Conservation (phyloP, 2,888 invertebrate genomes). For the Saturnia japonica region DNA sequence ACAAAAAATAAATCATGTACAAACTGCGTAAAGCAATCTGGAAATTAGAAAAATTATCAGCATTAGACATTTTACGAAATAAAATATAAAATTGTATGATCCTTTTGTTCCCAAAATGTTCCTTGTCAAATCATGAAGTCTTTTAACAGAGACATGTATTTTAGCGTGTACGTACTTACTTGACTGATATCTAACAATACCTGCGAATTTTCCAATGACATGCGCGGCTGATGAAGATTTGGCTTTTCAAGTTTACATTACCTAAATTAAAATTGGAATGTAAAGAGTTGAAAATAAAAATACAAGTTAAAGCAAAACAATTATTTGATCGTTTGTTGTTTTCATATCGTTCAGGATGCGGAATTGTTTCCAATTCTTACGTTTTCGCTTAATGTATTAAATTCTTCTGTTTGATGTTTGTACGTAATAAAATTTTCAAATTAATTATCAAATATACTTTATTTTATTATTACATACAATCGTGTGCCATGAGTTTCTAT, state of each 20-base stretch:
- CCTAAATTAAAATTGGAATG: not conserved
- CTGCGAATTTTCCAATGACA: too few relatives aligned
- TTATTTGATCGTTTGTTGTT: not conserved
- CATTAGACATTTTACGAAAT: not conserved
- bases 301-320: not conserved
- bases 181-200: too few relatives aligned
- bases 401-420: not conserved
- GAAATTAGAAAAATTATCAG: not conserved
- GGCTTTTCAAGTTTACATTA: not conserved
- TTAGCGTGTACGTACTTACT: too few relatives aligned
- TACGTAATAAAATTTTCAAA: not conserved
- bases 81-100: not conserved
- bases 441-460: too few relatives aligned
- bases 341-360: not conserved
- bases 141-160: too few relatives aligned
- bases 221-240: not conserved
- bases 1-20: too few relatives aligned
- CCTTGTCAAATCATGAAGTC: too few relatives aligned
- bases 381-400: not conserved
- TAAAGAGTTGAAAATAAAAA: not conserved
- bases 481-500: not conserved
- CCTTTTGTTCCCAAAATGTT: not conserved
- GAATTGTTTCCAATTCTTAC: not conserved
- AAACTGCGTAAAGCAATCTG: not conserved
- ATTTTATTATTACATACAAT: not conserved